Percentiles rank a stretch among this genome's conserved stretches.
Conservation (phyloP, 2,113 vertebrate genomes). For the Galbula dea region DNA sequence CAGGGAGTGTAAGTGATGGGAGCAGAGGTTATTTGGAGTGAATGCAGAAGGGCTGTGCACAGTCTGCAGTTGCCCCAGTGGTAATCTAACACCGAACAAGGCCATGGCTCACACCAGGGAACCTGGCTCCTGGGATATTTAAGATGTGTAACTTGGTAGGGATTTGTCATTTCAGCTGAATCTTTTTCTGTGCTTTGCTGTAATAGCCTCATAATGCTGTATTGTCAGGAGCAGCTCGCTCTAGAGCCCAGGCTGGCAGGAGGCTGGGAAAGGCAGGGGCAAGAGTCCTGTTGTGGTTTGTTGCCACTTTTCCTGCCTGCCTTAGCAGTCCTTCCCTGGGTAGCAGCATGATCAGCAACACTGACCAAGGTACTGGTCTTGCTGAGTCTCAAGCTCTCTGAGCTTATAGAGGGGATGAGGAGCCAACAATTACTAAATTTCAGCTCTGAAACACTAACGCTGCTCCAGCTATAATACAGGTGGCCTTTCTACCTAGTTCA, state of each 20-base stretch:
- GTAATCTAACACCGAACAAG: background rate
- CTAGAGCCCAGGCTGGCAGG: background rate
- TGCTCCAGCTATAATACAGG: background rate
- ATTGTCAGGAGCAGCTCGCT: background rate
- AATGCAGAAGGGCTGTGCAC: background rate
- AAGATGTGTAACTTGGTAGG: background rate
- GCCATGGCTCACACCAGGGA: background rate
- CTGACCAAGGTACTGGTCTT: background rate
- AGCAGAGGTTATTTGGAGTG: background rate
- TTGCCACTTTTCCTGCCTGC: background rate
- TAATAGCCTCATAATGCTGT: background rate
- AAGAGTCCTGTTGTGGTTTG: background rate
- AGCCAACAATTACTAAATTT: background rate
- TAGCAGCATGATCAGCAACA: background rate
- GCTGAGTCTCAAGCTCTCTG: background rate
- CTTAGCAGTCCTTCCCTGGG: background rate
- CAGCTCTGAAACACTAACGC: background rate
- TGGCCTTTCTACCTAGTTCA: background rate
- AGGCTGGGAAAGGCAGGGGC: background rate
- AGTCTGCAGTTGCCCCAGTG: background rate
- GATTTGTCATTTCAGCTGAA: background rate
- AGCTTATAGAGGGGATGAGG: background rate
- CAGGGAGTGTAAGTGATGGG: rapidly evolving
- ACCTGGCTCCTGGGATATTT: background rate
- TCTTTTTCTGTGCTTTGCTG: background rate